These are phyloP conservation scores for Tenebrosternarchus preto DNA, from an alignment of 2,113 vertebrate genomes.

Conservation along the genomic window DNA sequence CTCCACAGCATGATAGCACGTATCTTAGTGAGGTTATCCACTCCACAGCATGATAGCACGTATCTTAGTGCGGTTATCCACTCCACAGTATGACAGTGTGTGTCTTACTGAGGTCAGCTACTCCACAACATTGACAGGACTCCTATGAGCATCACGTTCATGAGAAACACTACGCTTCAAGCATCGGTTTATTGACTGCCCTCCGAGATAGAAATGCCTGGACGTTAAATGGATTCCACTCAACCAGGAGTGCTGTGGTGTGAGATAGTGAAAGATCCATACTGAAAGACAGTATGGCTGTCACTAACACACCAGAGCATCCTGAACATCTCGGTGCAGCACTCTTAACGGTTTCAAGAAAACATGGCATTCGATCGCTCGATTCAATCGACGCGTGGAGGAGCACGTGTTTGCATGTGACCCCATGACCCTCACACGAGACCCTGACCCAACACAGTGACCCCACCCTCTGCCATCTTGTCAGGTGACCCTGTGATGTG, in stretches of 20 bases:
- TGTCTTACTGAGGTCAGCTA: constrained; percentile 62
- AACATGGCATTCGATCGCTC: no score
- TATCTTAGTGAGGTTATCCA: constrained; percentile 63
- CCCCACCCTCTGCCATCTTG: no score
- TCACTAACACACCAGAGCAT: background rate
- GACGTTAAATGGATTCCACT: constrained; percentile 39
- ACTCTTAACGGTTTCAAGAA: no score
- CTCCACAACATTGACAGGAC: constrained; percentile 66
- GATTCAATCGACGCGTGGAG: no score
- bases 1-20: background rate
- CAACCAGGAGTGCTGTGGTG: constrained; percentile 52
- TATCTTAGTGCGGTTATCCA: constrained; percentile 50
- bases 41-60: constrained; percentile 65
- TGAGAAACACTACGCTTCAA: constrained; percentile 53
- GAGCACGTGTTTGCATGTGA: no score
- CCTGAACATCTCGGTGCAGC: no score
- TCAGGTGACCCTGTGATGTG: no score
- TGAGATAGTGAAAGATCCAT: constrained; percentile 17
- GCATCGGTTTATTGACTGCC: constrained; percentile 44
- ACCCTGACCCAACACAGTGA: no score
- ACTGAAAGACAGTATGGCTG: background rate
- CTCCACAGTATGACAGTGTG: background rate
- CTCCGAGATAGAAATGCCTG: constrained; percentile 7
- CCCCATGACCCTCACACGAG: no score
- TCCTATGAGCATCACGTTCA: constrained; percentile 69